Evolutionary conservation across 2,888 invertebrate genomes (phyloP).

Genomic region (Poecilobothrus nobilitatus): DNA sequence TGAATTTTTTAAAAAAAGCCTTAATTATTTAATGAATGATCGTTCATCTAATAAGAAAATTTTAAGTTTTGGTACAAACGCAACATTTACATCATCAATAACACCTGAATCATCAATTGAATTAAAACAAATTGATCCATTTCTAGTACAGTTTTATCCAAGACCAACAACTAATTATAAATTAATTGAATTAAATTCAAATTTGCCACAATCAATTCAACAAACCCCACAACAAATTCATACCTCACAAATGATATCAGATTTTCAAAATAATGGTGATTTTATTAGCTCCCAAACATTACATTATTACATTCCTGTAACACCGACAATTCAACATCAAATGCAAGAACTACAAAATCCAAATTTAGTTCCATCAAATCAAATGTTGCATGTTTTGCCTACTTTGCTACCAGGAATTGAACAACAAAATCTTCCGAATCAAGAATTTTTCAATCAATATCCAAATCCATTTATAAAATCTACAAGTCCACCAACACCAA

Average conservation of each 20-base stretch:
- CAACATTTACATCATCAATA: background rate
- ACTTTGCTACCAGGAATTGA: background rate
- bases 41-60: background rate
- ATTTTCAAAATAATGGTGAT: background rate
- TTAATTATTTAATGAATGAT: slow-evolving; percentile 18
- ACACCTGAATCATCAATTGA: background rate
- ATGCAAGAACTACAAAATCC: background rate
- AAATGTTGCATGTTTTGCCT: background rate
- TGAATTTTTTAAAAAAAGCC: slow-evolving; percentile 22
- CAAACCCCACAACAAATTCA: background rate
- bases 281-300: background rate
- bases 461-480: background rate
- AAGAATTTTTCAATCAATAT: background rate
- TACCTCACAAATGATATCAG: background rate
- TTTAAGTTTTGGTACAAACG: slow-evolving; percentile 4
- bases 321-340: background rate
- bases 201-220: background rate
- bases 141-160: background rate
- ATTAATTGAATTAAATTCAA: background rate
- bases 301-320: background rate
- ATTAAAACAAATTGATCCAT: background rate
- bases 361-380: background rate
- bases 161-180: background rate
- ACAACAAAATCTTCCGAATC: background rate
- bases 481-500: slow-evolving; percentile 9